Evolutionary conservation across 1,140 invertebrate species (phyloP).

Genomic region (Diuraphis noxia): DNA sequence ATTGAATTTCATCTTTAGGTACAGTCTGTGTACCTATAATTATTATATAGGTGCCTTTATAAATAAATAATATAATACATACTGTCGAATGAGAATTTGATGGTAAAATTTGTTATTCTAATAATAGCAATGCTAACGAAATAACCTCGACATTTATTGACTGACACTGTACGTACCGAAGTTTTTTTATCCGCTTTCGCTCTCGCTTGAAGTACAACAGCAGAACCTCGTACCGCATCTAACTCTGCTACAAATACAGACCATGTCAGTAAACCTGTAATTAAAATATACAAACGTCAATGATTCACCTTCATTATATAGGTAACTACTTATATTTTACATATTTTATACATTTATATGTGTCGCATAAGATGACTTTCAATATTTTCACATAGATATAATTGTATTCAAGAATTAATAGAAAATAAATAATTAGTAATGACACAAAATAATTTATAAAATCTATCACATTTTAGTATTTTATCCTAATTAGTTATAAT

Average conservation of each 20-base stretch:
- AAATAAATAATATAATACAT: neutral
- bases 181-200: slow-evolving; percentile 57
- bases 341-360: neutral
- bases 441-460: neutral
- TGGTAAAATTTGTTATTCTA: neutral
- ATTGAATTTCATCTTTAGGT: neutral
- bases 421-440: neutral
- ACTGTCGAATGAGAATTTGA: neutral
- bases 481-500: too few species aligned
- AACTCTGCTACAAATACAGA: slow-evolving; percentile 40
- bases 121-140: neutral
- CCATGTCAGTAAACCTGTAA: slow-evolving; percentile 55
- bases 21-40: neutral
- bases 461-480: neutral
- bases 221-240: slow-evolving; percentile 56
- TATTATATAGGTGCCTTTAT: neutral
- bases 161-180: slow-evolving; percentile 52
- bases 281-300: neutral
- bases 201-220: slow-evolving; percentile 57
- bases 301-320: neutral
- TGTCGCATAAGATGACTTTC: neutral
- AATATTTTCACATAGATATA: neutral
- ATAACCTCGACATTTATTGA: slow-evolving; percentile 34
- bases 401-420: neutral
- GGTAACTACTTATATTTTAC: neutral